Percentiles rank a stretch among this genome's conserved stretches.
Conservation (phyloP, 2,888 invertebrate species). For the Byasa hedistus region DNA sequence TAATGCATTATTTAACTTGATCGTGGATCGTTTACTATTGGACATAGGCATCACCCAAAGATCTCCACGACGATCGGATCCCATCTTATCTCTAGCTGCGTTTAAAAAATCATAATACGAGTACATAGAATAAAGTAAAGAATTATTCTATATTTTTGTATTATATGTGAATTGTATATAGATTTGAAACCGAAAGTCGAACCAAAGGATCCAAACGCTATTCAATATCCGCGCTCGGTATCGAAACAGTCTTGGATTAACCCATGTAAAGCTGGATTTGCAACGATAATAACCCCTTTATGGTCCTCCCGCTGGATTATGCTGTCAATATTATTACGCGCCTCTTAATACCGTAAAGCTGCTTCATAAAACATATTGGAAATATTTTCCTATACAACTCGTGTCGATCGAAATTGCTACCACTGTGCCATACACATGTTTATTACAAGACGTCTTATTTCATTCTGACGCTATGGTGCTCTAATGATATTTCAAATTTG, state of each 20-base stretch:
- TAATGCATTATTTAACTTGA: too few species aligned
- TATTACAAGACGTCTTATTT: slow-evolving; percentile 30
- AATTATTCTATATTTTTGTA: background rate
- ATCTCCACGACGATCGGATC: too few species aligned
- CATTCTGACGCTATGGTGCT: slow-evolving; percentile 3
- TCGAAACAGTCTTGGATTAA: slow-evolving; percentile 47
- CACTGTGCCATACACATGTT: slow-evolving; percentile 39
- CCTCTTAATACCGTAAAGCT: slow-evolving; percentile 76
- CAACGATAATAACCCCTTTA: slow-evolving; percentile 68
- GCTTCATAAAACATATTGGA: slow-evolving; percentile 74
- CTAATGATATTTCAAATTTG: background rate
- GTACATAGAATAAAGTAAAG: too few species aligned
- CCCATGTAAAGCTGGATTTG: slow-evolving; percentile 67
- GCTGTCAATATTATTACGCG: slow-evolving; percentile 77
- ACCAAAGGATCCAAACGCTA: slow-evolving; percentile 1
- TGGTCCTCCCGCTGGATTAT: slow-evolving; percentile 64
- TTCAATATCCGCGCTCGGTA: slow-evolving; percentile 11
- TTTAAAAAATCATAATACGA: too few species aligned
- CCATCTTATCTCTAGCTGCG: too few species aligned
- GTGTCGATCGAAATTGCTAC: slow-evolving; percentile 46
- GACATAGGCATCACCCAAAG: too few species aligned
- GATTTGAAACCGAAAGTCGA: background rate
- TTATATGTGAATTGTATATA: background rate
- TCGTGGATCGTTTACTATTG: too few species aligned
- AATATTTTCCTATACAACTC: slow-evolving; percentile 61